Base-by-base conservation (phyloP, 1,140 invertebrate genomes). In the Harpegnathos saltator region DNA sequence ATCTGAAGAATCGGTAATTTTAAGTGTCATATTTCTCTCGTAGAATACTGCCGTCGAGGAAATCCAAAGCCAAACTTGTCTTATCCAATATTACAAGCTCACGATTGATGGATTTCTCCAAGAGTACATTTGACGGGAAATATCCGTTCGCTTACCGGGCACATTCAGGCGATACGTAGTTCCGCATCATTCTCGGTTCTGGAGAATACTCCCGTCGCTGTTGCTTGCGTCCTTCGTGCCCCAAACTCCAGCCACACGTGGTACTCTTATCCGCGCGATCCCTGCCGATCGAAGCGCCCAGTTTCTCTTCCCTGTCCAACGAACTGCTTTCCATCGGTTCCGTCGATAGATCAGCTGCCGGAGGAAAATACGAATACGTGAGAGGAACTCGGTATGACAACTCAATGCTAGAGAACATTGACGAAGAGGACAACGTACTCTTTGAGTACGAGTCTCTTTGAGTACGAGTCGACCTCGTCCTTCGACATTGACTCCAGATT, bases 121-220 rank as follows among this genome's bases (percentile, higher is more conserved):
- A 44, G 38, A 3, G 7, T 44, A 9, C 4, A 9, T 9, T 44
- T 44, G 0, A 44, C 7, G 7, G 38, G 38, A 11, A 33, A 4
- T 83, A n/a, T n/a, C n/a, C n/a, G 44, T 44, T 29, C 56, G 66
- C 77, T 74, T 85, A 93, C 93, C 93, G 82, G 93, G 92, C 38
- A 93, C 80, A 66, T 92, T 90, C 1, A 88, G 91, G 85, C 89
- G 82, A 26, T 77, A 90, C 56, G 54, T 7, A 44, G 84, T 69
- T 48, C n/a, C n/a, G n/a, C n/a, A n/a, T n/a, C n/a, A n/a, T 61
- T 88, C 11, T 81, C 75, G 9, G 14, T n/a, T 58, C 3, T 63
- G 52, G 54, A 58, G 33, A 56, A 38, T 0, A 3, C 48, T 85
- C 26, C 50, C 73, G 19, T 65, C 61, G 17, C 44, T 58, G 17